These are phyloP conservation scores for Leptonema lineaticorne DNA, from an alignment of 1,140 invertebrate genomes.

Conservation along the genomic window DNA sequence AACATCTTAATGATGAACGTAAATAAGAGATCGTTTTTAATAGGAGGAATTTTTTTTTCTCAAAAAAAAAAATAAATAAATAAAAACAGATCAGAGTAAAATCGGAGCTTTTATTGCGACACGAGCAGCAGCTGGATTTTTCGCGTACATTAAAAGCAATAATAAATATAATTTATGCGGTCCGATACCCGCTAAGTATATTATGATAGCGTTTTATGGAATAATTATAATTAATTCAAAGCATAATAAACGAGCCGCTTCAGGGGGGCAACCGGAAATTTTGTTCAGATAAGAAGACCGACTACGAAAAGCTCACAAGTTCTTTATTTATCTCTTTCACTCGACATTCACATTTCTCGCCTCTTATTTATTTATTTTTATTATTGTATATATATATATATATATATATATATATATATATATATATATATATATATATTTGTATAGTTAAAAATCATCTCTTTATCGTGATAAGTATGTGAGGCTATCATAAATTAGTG, in stretches of 20 bases:
- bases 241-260: slow-evolving; percentile 1
- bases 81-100: neutral
- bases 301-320: neutral
- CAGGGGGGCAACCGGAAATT: slow-evolving; percentile 5
- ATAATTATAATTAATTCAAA: slow-evolving; percentile 9
- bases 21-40: neutral
- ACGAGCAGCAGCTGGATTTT: neutral
- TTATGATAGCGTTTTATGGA: slow-evolving; percentile 9
- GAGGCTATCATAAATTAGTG: neutral
- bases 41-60: neutral
- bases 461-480: neutral
- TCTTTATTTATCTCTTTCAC: neutral
- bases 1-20: too few relatives aligned
- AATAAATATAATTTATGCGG: neutral
- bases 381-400: too few relatives aligned
- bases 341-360: neutral
- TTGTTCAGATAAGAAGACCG: slow-evolving; percentile 1
- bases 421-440: too few relatives aligned
- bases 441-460: too few relatives aligned
- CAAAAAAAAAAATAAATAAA: neutral
- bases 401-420: too few relatives aligned
- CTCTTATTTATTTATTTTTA: too few relatives aligned
- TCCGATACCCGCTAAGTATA: neutral
- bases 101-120: neutral
- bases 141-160: neutral